phyloP scores from a whole-genome alignment of 2,888 invertebrate genomes.

The Ichneumon xanthorius region DNA sequence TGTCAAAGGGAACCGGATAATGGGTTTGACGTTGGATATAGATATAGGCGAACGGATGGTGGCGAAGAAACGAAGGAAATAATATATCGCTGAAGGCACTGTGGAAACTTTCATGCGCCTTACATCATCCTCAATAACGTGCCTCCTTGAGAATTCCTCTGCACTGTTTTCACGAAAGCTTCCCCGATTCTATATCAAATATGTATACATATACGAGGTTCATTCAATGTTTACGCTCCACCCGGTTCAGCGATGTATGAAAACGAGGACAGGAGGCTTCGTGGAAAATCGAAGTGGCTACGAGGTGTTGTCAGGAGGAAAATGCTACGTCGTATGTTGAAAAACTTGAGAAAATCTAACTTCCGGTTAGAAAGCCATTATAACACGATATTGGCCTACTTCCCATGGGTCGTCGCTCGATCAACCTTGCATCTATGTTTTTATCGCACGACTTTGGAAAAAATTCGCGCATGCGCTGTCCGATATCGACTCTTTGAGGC shows the following conservation, averaged over 20 bases:
- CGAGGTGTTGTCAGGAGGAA: neutral
- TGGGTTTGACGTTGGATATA: constrained; percentile 13
- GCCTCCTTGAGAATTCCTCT: neutral
- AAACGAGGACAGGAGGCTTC: neutral
- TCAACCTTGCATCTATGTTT: neutral
- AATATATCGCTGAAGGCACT: constrained; percentile 17
- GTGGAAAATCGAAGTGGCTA: neutral
- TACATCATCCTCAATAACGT: constrained; percentile 4
- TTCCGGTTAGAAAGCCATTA: neutral
- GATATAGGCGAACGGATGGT: constrained; percentile 7
- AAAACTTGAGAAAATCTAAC: neutral
- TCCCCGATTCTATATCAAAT: neutral
- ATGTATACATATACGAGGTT: neutral
- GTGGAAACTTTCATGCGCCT: neutral
- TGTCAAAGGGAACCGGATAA: constrained; percentile 31
- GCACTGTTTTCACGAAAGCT: neutral
- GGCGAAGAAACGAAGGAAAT: constrained; percentile 30
- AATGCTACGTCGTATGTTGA: neutral
- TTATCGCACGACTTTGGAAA: neutral
- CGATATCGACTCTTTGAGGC: neutral
- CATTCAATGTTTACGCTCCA: constrained; percentile 1
- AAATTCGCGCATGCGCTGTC: neutral
- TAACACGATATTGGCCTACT: neutral
- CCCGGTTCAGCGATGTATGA: neutral
- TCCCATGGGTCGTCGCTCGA: neutral